Conservation (phyloP, 64 coral and sea anemone species). For the Trachythela sp. region DNA sequence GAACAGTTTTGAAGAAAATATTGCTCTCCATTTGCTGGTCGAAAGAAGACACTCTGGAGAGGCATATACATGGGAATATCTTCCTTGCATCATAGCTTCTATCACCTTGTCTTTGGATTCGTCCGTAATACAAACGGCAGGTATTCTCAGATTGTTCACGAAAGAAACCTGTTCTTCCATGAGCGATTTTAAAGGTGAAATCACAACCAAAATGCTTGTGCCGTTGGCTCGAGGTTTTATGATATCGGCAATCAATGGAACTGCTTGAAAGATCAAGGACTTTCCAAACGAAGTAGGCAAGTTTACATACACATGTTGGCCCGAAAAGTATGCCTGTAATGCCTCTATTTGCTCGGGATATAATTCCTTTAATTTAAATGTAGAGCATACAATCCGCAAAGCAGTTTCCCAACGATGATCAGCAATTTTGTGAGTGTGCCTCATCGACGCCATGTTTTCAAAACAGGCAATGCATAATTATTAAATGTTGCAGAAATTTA, state of each 20-base stretch:
- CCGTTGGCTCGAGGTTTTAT: background rate
- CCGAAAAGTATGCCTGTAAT: background rate
- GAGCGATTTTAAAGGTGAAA: constrained; percentile 32
- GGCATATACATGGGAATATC: background rate
- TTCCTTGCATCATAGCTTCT: background rate
- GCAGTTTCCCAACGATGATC: background rate
- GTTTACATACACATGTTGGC: constrained; percentile 37
- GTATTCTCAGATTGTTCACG: background rate
- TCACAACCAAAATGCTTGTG: constrained; percentile 21
- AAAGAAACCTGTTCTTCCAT: constrained; percentile 34
- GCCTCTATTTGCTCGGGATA: constrained; percentile 8
- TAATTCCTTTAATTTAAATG: constrained; percentile 17
- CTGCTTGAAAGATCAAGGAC: constrained; percentile 40
- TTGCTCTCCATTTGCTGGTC: background rate
- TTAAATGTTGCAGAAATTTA: background rate
- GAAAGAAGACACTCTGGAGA: constrained; percentile 5
- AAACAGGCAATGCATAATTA: background rate
- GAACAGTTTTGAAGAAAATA: background rate
- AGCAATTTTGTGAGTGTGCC: background rate
- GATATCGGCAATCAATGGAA: constrained; percentile 31
- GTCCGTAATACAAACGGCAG: constrained; percentile 14
- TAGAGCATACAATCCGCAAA: background rate
- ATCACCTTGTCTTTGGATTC: constrained; percentile 1
- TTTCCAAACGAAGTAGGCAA: constrained; percentile 37
- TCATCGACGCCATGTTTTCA: background rate